Percentiles rank a stretch among this genome's conserved stretches.
Evolutionary conservation across 2,113 vertebrate species (phyloP).

Genomic region (Prionailurus viverrinus): DNA sequence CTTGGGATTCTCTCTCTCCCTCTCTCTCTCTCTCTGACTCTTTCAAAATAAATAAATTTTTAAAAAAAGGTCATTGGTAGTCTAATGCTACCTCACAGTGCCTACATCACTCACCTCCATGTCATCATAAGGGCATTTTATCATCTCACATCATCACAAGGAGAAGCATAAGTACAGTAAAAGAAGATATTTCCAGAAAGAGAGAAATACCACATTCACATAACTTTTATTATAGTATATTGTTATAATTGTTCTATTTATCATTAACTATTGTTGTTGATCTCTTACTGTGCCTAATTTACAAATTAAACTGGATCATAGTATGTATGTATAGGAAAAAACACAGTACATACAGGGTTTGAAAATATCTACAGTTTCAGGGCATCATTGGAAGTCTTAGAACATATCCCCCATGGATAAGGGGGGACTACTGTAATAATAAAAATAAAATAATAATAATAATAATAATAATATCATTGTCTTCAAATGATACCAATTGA

Average conservation of each 20-base stretch:
- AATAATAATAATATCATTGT: neutral
- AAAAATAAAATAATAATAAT: neutral
- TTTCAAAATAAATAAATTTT: too few species aligned
- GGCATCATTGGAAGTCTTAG: neutral
- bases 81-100: neutral
- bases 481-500: neutral
- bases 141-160: neutral
- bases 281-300: neutral
- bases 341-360: neutral
- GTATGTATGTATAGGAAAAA: neutral
- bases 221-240: neutral
- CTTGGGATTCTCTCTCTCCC: too few species aligned
- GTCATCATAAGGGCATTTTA: neutral
- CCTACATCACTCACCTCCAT: neutral
- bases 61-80: neutral
- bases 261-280: neutral
- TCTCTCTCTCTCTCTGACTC: too few species aligned
- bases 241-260: neutral
- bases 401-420: neutral
- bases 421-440: neutral
- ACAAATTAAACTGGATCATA: neutral
- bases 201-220: neutral
- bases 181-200: neutral
- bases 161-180: neutral
- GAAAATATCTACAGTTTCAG: neutral